Evolutionary conservation across 2,888 invertebrate genomes (phyloP), one percentile per base, ranked within the genome.

Genomic region (Formica aserva): DNA sequence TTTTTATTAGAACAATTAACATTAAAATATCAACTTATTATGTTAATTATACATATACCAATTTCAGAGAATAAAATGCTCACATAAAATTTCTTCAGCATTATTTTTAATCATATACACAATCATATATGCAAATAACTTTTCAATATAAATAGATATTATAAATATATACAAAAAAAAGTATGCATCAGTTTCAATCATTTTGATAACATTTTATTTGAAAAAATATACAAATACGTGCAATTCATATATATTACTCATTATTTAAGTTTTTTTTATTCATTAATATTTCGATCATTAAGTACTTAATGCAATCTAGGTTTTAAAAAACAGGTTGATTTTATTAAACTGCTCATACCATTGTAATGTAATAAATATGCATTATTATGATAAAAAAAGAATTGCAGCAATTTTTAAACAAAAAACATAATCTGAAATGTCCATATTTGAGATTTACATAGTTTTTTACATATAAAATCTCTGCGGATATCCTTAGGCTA

Each of bases 51-150:
- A 69, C 29, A 29, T 48, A 11, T 22, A 13, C 0, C 18, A 75
- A 55, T 57, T 22, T 45, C 48, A 84, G 75, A 3, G 48, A 48
- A 76, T 32, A 48, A 65, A 63, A 45, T n/a, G 15, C 15, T 52
- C 0, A 32, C 1, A 38, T n/a, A 22, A 62, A 60, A 83, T 57
- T n/a, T 35, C 15, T 29, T 65, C 45, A 3, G 9, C 38, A 18
- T 18, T 15, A 8, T 60, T 26, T 48, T 62, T 60, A 55, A 83
- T 69, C 18, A 26, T 45, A 35, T 26, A 35, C 9, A 5, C 9
- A 69, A 4, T 29, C 29, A 22, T 26, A 62, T 62, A 62, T 13
- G 29, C 11, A 66, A 22, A 69, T 29, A 18, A 38, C 6, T 29
- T 32, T 29, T 18, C 3, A 22, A 15, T 65, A 65, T 22, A 38